Percentiles rank a stretch among this genome's conserved stretches.
Evolutionary conservation across 2,888 invertebrate genomes (phyloP).

Genomic region (Sussaba pulchella): DNA sequence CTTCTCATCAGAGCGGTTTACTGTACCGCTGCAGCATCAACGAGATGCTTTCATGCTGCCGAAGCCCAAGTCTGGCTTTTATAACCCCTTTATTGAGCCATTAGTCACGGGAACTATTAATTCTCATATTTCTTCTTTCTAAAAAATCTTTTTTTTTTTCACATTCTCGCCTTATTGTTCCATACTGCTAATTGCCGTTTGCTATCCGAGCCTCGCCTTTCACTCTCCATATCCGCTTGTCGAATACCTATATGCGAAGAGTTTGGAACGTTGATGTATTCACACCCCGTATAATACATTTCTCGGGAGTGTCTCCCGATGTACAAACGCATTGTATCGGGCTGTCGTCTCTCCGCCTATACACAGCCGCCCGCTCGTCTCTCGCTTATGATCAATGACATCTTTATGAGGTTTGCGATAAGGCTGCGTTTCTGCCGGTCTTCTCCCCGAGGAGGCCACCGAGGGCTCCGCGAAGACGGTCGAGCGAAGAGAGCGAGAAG

Average conservation of each 20-base stretch:
- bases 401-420: constrained; percentile 75
- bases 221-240: constrained; percentile 14
- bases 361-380: constrained; percentile 60
- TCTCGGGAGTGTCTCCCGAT: constrained; percentile 15
- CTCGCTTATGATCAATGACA: constrained; percentile 77
- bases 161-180: constrained; percentile 45
- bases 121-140: constrained; percentile 14
- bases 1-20: constrained; percentile 51
- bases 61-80: constrained; percentile 45
- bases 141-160: constrained; percentile 16
- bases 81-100: constrained; percentile 63
- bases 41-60: constrained; percentile 56
- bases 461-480: constrained; percentile 25
- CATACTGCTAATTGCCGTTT: constrained; percentile 51
- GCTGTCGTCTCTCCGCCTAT: constrained; percentile 26
- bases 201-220: constrained; percentile 38
- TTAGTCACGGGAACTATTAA: constrained; percentile 58
- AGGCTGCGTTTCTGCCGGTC: constrained; percentile 59
- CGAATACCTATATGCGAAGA: not conserved
- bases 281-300: constrained; percentile 64
- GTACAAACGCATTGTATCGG: constrained; percentile 8
- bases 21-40: constrained; percentile 34
- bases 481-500: not conserved
- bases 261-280: constrained; percentile 70
- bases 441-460: constrained; percentile 45